Percentiles rank a stretch among this genome's conserved stretches.
Evolutionary conservation across 2,888 invertebrate species (phyloP).

Genomic region (Aleiodes leptofemur): DNA sequence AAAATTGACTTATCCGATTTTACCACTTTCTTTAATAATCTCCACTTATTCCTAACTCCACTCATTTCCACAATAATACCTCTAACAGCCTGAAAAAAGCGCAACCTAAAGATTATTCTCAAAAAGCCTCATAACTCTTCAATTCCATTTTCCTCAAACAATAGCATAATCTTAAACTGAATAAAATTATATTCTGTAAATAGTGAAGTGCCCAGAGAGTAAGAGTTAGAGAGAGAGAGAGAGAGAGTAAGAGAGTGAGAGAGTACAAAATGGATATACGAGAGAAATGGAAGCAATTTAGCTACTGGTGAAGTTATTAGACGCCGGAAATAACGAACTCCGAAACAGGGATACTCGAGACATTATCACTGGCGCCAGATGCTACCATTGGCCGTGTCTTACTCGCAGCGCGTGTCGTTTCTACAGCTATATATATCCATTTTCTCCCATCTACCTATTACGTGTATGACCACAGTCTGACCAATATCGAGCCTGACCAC

Average conservation of each 20-base stretch:
- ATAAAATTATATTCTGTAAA: too few species aligned
- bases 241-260: too few species aligned
- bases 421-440: conserved; percentile 19
- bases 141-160: conserved; percentile 10
- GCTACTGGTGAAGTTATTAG: conserved; percentile 39
- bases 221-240: too few species aligned
- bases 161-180: neutral
- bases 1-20: too few species aligned
- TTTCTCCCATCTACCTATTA: conserved; percentile 4
- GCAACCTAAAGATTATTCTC: neutral
- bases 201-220: neutral
- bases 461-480: conserved; percentile 39
- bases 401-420: conserved; percentile 43
- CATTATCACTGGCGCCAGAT: conserved; percentile 48
- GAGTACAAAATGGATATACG: neutral
- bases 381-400: conserved; percentile 45
- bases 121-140: conserved; percentile 1
- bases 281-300: conserved; percentile 34
- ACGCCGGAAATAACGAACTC: conserved; percentile 46
- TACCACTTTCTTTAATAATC: too few species aligned
- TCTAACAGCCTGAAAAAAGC: too few species aligned
- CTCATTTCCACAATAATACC: too few species aligned
- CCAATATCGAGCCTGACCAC: conserved; percentile 47
- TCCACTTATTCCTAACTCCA: too few species aligned
- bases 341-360: conserved; percentile 44